Conservation (phyloP, 2,797 vertebrate genomes). For the Lagothrix lagotricha region DNA sequence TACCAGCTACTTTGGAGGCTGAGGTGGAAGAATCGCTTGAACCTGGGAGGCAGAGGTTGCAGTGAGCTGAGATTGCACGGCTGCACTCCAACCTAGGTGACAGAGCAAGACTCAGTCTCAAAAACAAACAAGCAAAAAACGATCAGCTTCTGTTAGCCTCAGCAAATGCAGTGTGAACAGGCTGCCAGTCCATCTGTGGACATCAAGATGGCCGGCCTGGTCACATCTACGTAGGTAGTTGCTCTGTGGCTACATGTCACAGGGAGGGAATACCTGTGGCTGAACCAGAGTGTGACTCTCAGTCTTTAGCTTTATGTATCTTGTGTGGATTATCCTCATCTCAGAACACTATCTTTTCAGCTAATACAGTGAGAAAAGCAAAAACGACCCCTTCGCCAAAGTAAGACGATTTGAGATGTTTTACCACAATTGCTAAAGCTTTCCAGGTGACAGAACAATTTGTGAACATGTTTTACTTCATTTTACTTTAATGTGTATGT, state of each 20-base stretch:
- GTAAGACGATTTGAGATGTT: neutral
- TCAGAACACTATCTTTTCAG: neutral
- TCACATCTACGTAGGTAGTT: rapidly evolving
- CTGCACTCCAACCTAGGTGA: neutral
- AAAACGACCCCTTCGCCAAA: neutral
- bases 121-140: neutral
- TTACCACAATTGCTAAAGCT: neutral
- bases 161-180: neutral
- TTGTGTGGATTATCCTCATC: neutral
- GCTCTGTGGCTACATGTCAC: neutral
- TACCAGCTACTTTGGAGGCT: neutral
- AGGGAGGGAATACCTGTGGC: neutral
- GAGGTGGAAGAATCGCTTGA: neutral
- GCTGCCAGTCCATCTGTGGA: neutral
- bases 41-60: neutral
- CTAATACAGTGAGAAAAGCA: neutral
- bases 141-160: neutral
- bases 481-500: conserved; percentile 24
- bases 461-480: neutral
- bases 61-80: neutral
- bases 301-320: neutral
- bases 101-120: neutral
- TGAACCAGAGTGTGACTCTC: neutral
- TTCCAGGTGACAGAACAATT: neutral
- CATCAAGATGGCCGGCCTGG: neutral